A percentile compares a stretch with the other conserved stretches of the same genome.
Conservation (phyloP, 2,888 invertebrate genomes). For the Drosophila demipolita region DNA sequence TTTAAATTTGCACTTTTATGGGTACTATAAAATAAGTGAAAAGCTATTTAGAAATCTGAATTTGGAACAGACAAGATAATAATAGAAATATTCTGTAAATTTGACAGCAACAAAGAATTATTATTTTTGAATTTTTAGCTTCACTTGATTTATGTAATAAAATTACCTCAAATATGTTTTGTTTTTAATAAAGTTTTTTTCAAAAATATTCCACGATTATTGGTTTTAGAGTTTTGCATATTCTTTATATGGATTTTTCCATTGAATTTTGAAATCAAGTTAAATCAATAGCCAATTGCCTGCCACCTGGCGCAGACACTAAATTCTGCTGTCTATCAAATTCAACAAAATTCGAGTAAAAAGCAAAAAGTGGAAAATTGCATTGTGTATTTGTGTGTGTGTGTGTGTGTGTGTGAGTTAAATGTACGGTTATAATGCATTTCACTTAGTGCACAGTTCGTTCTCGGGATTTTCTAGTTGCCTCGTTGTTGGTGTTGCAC, state of each 20-base stretch:
- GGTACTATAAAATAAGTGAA: background rate
- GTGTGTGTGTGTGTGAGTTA: constrained; percentile 39
- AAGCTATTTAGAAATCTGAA: too few relatives aligned
- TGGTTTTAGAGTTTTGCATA: background rate
- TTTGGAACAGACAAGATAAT: background rate
- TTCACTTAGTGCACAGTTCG: constrained; percentile 62
- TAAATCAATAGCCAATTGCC: constrained; percentile 37
- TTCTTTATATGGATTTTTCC: background rate
- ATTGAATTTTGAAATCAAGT: constrained; percentile 21
- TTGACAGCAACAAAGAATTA: background rate
- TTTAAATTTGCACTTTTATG: background rate
- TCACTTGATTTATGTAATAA: background rate
- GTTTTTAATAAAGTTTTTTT: background rate
- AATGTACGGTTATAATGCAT: constrained; percentile 77
- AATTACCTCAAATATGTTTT: background rate
- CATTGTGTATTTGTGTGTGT: constrained; percentile 28
- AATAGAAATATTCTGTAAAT: background rate
- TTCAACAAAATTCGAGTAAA: constrained; percentile 45
- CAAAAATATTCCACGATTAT: background rate
- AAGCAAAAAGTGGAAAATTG: constrained; percentile 59
- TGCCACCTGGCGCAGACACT: constrained; percentile 51
- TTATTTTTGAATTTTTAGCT: background rate
- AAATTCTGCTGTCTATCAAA: constrained; percentile 53
- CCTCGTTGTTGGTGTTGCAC: constrained; percentile 41
- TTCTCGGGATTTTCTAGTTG: constrained; percentile 50